Evolutionary conservation across 2,113 vertebrate genomes (phyloP).

Genomic region (Dinomys branickii): DNA sequence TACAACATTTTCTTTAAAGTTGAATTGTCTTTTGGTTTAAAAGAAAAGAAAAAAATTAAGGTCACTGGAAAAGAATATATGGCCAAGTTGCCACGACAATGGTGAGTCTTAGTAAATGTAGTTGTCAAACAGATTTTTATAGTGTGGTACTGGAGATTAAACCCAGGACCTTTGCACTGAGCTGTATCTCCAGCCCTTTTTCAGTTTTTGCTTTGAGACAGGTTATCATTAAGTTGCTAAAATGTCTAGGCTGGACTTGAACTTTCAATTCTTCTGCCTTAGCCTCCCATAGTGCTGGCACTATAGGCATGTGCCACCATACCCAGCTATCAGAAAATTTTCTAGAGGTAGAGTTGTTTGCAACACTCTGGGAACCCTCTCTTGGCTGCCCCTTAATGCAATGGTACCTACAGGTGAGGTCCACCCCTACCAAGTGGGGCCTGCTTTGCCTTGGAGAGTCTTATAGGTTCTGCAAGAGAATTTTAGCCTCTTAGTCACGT

Average conservation of each 20-base stretch:
- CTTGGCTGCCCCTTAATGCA: background rate
- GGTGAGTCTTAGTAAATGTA: constrained; percentile 6
- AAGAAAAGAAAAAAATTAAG: constrained; percentile 48
- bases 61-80: constrained; percentile 53
- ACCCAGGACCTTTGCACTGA: background rate
- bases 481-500: background rate
- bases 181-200: background rate
- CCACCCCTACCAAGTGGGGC: background rate
- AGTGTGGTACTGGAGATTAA: background rate
- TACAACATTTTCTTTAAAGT: constrained; percentile 66
- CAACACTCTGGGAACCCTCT: background rate
- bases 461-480: background rate
- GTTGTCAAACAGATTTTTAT: background rate
- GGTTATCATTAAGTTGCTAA: background rate
- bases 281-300: background rate
- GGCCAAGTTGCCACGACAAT: background rate
- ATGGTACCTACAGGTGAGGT: background rate
- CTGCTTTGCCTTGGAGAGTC: background rate
- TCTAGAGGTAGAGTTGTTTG: background rate
- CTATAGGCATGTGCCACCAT: background rate
- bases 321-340: background rate
- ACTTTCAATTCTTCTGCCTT: background rate
- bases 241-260: background rate
- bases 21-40: constrained; percentile 64
- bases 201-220: background rate